Evolutionary conservation across 2,797 vertebrate genomes (phyloP).

Genomic region (Staurois parvus): DNA sequence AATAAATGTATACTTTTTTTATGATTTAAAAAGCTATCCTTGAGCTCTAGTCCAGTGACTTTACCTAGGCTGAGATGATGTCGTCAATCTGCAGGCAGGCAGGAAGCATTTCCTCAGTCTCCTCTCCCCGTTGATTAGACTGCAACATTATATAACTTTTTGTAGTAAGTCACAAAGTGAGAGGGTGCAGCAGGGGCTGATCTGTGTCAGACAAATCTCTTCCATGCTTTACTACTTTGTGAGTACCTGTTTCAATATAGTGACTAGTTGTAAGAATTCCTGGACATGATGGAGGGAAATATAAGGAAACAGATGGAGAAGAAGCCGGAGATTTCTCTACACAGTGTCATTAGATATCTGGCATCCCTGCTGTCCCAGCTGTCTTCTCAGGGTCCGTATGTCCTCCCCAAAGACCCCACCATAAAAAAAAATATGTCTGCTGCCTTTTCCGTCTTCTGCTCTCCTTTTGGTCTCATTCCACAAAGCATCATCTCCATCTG

Average conservation of each 20-base stretch:
- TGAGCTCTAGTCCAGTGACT: no score
- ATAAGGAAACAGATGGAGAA: not conserved
- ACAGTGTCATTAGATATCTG: not conserved
- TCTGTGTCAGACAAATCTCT: no score
- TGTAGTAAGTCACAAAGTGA: no score
- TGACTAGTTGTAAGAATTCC: not conserved
- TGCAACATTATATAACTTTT: no score
- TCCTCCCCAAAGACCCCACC: constrained; percentile 30
- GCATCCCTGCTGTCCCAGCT: constrained; percentile 11
- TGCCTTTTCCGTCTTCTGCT: constrained; percentile 21
- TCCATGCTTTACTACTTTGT: no score
- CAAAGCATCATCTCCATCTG: constrained; percentile 15
- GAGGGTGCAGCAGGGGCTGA: no score
- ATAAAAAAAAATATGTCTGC: constrained; percentile 21
- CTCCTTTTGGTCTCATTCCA: not conserved
- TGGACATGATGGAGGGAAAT: not conserved
- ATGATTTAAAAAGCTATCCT: no score
- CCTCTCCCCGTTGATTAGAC: no score
- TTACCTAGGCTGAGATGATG: no score
- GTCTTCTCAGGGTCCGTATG: constrained; percentile 31
- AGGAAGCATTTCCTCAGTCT: no score
- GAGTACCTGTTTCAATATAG: not conserved
- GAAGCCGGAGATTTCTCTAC: not conserved
- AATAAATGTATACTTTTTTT: no score
- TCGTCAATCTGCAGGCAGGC: no score